Base-by-base conservation (phyloP, 2,888 invertebrate species). In the Ectemnius continuus region DNA sequence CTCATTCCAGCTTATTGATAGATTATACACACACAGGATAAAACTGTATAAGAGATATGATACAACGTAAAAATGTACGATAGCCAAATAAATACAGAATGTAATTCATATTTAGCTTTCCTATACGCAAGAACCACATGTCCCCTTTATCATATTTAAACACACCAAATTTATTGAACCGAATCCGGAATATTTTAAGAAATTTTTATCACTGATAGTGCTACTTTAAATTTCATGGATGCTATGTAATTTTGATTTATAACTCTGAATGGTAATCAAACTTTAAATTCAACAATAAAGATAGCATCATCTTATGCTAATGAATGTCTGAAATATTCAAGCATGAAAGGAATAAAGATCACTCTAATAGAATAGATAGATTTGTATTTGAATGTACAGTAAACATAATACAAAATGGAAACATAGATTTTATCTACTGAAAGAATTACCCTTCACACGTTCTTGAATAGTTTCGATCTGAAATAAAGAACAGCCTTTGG, bases 1-100 rank as follows among this genome's bases (percentile, higher is more conserved):
- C 67, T 61, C 63, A 57, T 67, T 60, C 65, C 65, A 48, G 61
- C 57, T 70, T 48, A 64, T 68, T 20, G 65, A 75, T 47, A 60
- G 23, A 70, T 56, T 57, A 70, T 72, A 72, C 62, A 70, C 28
- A 74, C 79, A 76, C 66, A 76, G 67, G 71, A 48, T 71, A 81
- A 67, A 45, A 56, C 26, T 65, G 69, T 79, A 81, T 57, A 76
- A 66, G 66, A 70, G 36, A 16, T 70, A 83, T 69, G 65, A 61
- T 77, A 76, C 67, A 81, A 76, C 76, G 68, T 80, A 80, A 61
- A 81, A 79, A 74, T 70, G 69, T 68, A 70, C 70, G 75, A 79
- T 61, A 73, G 73, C 63, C 73, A 52, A 82, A 83, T 82, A 82
- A 82, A 82, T 70, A 75, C 75, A 69, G 70, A 73, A 72, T 64